Percentiles rank a stretch among this genome's conserved stretches.
Evolutionary conservation across 1,140 invertebrate species (phyloP).

Genomic region (Nylanderia fulva): DNA sequence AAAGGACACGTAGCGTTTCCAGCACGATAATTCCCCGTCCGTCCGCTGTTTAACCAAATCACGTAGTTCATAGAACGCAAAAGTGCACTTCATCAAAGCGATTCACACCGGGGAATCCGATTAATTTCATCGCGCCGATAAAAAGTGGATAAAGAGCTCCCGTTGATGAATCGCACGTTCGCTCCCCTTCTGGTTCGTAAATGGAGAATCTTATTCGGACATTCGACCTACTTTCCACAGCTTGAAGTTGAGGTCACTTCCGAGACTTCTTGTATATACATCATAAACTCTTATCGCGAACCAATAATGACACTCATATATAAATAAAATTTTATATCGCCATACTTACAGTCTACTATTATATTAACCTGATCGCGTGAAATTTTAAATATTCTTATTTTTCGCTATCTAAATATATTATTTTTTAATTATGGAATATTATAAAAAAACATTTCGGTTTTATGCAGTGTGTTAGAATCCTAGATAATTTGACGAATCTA

Average conservation of each 20-base stretch:
- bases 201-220: constrained; percentile 51
- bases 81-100: constrained; percentile 39
- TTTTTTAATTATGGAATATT: background rate
- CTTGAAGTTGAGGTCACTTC: constrained; percentile 39
- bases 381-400: constrained; percentile 1
- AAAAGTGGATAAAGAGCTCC: constrained; percentile 56
- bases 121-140: constrained; percentile 37
- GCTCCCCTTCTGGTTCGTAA: constrained; percentile 20
- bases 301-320: background rate
- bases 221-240: constrained; percentile 48
- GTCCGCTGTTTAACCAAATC: constrained; percentile 65
- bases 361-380: background rate
- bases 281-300: background rate
- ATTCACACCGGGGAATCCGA: constrained; percentile 44
- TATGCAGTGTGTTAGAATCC: background rate
- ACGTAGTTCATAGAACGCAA: constrained; percentile 42
- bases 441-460: background rate
- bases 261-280: constrained; percentile 26
- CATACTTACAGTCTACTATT: background rate
- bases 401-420: background rate
- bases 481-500: background rate
- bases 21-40: constrained; percentile 57
- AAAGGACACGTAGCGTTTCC: constrained; percentile 57
- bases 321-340: constrained; percentile 37
- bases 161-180: constrained; percentile 55